These are phyloP conservation scores for Bufo bufo DNA, from an alignment of 2,113 vertebrate species.

Conservation along the genomic window DNA sequence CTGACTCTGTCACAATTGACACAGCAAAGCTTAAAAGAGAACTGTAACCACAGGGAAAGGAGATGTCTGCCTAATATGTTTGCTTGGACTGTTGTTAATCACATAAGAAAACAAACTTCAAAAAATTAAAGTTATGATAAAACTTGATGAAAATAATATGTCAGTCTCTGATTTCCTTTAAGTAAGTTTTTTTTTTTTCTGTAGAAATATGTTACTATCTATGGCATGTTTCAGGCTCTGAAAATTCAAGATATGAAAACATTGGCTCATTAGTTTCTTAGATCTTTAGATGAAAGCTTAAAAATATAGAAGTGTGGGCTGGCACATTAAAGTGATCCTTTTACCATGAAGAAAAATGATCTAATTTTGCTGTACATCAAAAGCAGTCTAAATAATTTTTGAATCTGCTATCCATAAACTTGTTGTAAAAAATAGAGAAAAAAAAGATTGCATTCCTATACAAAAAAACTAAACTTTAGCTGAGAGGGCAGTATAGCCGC, in stretches of 20 bases:
- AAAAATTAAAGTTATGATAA: not conserved
- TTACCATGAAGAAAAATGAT: conserved; percentile 33
- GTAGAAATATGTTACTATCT: conserved; percentile 15
- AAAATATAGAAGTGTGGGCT: conserved; percentile 32
- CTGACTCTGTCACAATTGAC: too few relatives aligned
- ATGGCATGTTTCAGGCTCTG: conserved; percentile 1
- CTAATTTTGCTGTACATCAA: conserved; percentile 23
- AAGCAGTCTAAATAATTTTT: not conserved
- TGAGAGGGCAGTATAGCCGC: too few relatives aligned
- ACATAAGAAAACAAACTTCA: not conserved
- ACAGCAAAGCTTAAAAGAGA: too few relatives aligned
- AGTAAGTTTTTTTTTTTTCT: not conserved
- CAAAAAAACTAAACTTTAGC: not conserved
- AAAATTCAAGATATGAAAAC: conserved; percentile 18
- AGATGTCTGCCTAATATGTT: too few relatives aligned
- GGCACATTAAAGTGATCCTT: conserved; percentile 28
- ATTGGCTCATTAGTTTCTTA: conserved; percentile 26
- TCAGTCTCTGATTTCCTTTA: not conserved
- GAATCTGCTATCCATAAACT: not conserved
- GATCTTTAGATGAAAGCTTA: conserved; percentile 45
- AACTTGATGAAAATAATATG: not conserved
- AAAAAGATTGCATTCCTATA: not conserved
- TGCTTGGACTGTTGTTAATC: not conserved
- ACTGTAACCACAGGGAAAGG: too few relatives aligned
- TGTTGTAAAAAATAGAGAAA: not conserved